Evolutionary conservation across 2,113 vertebrate species (phyloP).

Genomic region (Podiceps cristatus): DNA sequence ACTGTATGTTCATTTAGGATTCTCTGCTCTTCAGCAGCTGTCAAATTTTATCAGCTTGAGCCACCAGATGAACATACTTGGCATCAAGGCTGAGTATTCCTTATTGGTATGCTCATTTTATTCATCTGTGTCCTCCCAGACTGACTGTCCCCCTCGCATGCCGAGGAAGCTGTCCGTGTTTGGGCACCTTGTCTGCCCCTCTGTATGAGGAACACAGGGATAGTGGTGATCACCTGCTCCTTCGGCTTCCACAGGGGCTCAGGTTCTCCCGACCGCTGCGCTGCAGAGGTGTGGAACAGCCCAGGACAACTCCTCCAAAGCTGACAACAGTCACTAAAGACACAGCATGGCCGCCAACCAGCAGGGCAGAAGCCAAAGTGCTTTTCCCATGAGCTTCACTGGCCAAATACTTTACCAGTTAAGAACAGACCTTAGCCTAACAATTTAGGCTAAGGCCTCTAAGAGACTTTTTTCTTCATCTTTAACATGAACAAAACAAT

Average conservation of each 20-base stretch:
- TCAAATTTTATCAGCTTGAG: conserved; percentile 43
- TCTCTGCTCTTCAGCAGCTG: conserved; percentile 28
- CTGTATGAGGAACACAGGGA: neutral
- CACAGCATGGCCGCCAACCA: neutral
- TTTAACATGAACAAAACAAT: neutral
- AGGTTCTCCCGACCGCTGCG: accelerated
- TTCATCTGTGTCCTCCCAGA: neutral
- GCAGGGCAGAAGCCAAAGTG: accelerated
- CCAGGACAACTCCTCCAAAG: neutral
- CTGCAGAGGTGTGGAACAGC: neutral
- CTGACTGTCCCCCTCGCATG: accelerated
- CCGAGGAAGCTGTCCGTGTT: accelerated
- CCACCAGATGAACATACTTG: conserved; percentile 36
- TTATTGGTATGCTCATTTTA: neutral
- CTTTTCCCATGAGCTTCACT: neutral
- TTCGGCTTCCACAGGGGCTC: neutral
- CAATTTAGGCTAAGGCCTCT: neutral
- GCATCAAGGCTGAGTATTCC: conserved; percentile 11
- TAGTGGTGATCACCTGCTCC: neutral
- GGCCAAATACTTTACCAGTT: neutral
- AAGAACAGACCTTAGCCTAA: neutral
- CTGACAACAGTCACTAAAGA: neutral
- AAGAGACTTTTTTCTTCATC: neutral
- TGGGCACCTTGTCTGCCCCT: neutral
- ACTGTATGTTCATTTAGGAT: conserved; percentile 23